Base-by-base conservation (phyloP, 2,888 invertebrate genomes). In the Callyntrura sp. region DNA sequence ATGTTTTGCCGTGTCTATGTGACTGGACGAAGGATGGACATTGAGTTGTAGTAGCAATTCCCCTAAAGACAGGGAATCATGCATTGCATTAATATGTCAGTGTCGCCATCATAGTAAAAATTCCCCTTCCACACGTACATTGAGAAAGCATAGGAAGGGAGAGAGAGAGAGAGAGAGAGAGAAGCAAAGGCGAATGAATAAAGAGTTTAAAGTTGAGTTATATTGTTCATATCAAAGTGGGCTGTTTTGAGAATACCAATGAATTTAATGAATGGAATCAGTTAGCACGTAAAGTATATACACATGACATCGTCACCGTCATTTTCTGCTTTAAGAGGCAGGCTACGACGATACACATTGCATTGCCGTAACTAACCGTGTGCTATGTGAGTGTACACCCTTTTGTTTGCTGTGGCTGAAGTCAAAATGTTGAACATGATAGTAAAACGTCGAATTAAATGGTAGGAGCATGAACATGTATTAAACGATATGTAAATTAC, bases 31-130 rank as follows among this genome's bases (percentile, higher is more conserved):
- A 48, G 51, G 35, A 51, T 51, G 25, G 88, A 88, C 82, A 57
- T 88, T 82, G 73, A 88, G 60, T 70, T 81, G 55, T 81, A n/a
- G 87, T 87, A 81, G 81, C 79, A 87, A 88, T 88, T 83, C 51
- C 68, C n/a, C 35, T 51, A 76, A 11, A 76, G 20, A 76, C 43
- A 70, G 43, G 55, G 51, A 45, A 8, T 62, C 82, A 88, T 88
- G 82, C 35, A 83, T 25, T 25, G 62, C 73, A 73, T 82, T 81
- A 81, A 82, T 82, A 88, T 76, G 82, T 83, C 82, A 68, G 57
- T 86, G 81, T 87, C 81, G 81, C 81, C 65, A 86, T 76, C 85
- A 60, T 60, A 62, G 83, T 84, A 60, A 84, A 55, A 79, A 28
- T 25, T 57, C 60, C 43, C 57, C 45, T 17, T 70, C 65, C 28